Evolutionary conservation across 1,140 invertebrate genomes (phyloP), one percentile per base, ranked within the genome.

Genomic region (Apis florea): DNA sequence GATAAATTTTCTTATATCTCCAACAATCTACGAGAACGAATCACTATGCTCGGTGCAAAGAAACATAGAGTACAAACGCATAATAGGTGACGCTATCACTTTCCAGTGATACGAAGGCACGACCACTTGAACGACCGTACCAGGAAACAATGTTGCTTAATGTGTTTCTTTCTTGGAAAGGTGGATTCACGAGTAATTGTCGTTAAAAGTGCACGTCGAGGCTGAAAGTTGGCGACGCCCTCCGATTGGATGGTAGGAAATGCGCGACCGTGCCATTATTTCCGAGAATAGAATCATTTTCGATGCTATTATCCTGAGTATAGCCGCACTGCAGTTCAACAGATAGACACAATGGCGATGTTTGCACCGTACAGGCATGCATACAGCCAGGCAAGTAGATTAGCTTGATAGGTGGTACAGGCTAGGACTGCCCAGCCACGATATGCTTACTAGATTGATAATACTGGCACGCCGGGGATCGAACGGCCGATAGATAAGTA

Each of bases 361-460:
- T 90, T 90, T 90, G 87, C 84, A 69, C 83, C 70, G 72, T 69
- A 83, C 82, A 72, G 67, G 81, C 88, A 84, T 77, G 70, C 82
- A 89, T 79, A 61, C 13, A 87, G 78, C 78, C 83, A 84, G 83
- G 64, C 58, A 71, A 87, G 87, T 89, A 89, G 88, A 90, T 90
- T 90, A 90, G 85, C 31, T 85, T 86, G 89, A 89, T 89, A 86
- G 85, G 83, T 83, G 82, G 61, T 70, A 79, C 80, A 83, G 86
- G 73, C 61, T 82, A 79, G 85, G 84, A 83, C 89, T 90, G 90
- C 71, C 68, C 58, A 73, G 85, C 79, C 74, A 88, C 82, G 90
- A 91, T 91, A 91, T 91, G 90, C 85, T 89, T 89, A 86, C 85
- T 79, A 85, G 89, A 89, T 90, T 90, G 89, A 91, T 90, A 91